Base-by-base conservation (phyloP, 2,888 invertebrate genomes). In the Zeuzera pyrina region DNA sequence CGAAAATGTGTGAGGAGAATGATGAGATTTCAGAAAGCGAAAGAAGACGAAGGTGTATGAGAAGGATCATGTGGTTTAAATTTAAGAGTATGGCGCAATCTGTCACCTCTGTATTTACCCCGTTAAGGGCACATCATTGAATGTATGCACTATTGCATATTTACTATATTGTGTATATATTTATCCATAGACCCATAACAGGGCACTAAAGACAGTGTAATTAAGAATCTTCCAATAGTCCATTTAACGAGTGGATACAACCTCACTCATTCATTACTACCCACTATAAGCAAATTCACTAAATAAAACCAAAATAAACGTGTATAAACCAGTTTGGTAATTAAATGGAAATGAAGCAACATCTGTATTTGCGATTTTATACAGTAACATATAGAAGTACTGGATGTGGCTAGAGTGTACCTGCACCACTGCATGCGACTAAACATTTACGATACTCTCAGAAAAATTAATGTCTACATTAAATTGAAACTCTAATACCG, bases 341-440 rank as follows among this genome's bases (percentile, higher is more conserved):
- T 64, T 57, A 62, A 55, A 60, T 57, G 56, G 48, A 57, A 65
- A 65, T 57, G 51, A 50, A 47, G 47, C 46, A 41, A 47, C 48
- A 55, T 48, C 42, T 37, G 44, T 39, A 41, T 38, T n/a, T 30
- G 38, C 42, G 43, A 47, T 45, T 51, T 41, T 40, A 34, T 41
- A 35, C 10, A 28, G 15, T 28, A 15, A 6, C 12, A 28, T n/a
- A 14, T 35, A 36, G 31, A 24, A 12, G 19, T 15, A 37, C 28
- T 29, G 26, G 31, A 28, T 12, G 25, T 25, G 25, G 12, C 25
- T 25, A 8, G 12, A 25, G n/a, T n/a, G n/a, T n/a, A n/a, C n/a
- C n/a, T n/a, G n/a, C n/a, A n/a, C n/a, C n/a, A n/a, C n/a, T n/a
- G n/a, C n/a, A n/a, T n/a, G n/a, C n/a, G n/a, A n/a, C n/a, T n/a